phyloP scores from a whole-genome alignment of 1,140 invertebrate species.

The Zaprionus africanus region DNA sequence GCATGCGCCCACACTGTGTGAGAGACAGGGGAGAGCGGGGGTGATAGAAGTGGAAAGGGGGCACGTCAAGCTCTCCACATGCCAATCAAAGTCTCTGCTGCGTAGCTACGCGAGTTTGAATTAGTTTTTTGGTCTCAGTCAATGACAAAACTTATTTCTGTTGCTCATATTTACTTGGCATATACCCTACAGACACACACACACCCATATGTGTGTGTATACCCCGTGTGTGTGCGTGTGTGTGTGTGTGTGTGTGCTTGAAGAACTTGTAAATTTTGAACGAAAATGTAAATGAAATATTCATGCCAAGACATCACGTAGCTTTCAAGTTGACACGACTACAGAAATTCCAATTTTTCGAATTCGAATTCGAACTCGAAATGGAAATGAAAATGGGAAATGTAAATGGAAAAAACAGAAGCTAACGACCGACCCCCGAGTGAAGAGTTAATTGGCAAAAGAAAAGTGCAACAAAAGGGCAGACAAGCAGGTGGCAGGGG shows the following conservation, averaged over 20 bases:
- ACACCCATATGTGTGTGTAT: too few relatives aligned
- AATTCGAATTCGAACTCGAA: constrained; percentile 6
- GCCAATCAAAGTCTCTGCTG: constrained; percentile 46
- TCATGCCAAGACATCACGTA: constrained; percentile 68
- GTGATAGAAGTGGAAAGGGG: background rate
- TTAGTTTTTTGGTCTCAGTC: constrained; percentile 26
- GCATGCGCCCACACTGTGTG: constrained; percentile 35
- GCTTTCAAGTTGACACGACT: constrained; percentile 51
- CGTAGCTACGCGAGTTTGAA: constrained; percentile 23
- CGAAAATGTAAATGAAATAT: constrained; percentile 68
- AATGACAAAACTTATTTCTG: constrained; percentile 46
- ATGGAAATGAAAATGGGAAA: constrained; percentile 27
- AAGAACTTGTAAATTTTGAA: constrained; percentile 41
- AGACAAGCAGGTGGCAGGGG: background rate
- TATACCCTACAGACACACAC: background rate
- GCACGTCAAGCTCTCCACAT: constrained; percentile 42
- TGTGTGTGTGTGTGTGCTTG: constrained; percentile 5
- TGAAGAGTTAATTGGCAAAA: constrained; percentile 41
- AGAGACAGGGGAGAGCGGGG: background rate
- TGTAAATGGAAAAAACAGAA: constrained; percentile 5
- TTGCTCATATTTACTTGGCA: constrained; percentile 16
- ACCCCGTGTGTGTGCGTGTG: background rate
- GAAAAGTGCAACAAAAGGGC: background rate
- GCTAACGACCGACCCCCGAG: constrained; percentile 42
- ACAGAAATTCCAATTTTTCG: constrained; percentile 45